Percentiles rank a stretch among this genome's conserved stretches.
Evolutionary conservation across 2,113 vertebrate species (phyloP).

Genomic region (Cottus gobio): DNA sequence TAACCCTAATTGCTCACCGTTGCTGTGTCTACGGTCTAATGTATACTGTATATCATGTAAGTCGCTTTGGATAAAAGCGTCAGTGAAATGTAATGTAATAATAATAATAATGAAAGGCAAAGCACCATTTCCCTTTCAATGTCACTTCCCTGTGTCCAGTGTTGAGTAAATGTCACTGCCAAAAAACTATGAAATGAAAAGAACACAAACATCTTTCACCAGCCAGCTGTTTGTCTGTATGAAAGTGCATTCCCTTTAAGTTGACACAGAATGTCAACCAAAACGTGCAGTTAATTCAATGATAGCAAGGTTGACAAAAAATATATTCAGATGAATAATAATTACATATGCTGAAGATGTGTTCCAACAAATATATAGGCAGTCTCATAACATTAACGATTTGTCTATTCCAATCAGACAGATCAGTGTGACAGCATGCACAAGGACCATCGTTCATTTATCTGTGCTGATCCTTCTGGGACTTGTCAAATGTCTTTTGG

Average conservation of each 20-base stretch:
- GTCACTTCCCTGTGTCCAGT: not conserved
- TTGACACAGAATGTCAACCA: slow-evolving; percentile 27
- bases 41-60: no score
- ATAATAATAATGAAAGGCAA: no score
- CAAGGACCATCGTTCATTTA: not conserved
- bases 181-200: slow-evolving; percentile 1
- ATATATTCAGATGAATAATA: not conserved
- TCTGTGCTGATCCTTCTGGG: not conserved
- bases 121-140: slow-evolving; percentile 19
- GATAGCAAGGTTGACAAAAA: not conserved
- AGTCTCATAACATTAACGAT: not conserved
- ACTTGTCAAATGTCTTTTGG: not conserved
- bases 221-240: slow-evolving; percentile 3
- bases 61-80: no score
- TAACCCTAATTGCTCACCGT: no score
- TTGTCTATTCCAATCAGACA: not conserved
- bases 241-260: slow-evolving; percentile 33
- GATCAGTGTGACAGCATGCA: not conserved
- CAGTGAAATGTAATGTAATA: no score
- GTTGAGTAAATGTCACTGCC: slow-evolving; percentile 18
- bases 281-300: not conserved
- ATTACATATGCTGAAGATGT: not conserved
- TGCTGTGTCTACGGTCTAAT: no score
- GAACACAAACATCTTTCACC: slow-evolving; percentile 17
- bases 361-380: slow-evolving; percentile 5